phyloP scores from a whole-genome alignment of 2,797 vertebrate species.

The Columba guinea region DNA sequence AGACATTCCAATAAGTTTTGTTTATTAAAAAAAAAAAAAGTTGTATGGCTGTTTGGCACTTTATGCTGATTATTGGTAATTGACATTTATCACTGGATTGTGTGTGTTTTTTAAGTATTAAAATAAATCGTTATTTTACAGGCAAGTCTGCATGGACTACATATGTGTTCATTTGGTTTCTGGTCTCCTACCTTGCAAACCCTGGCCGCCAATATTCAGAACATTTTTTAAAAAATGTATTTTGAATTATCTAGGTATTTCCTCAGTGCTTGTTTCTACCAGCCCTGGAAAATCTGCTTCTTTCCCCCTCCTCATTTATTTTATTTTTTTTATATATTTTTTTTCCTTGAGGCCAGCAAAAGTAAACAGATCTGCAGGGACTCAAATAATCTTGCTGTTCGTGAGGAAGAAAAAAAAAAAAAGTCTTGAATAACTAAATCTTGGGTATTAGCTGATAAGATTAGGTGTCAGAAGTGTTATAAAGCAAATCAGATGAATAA shows the following conservation, averaged over 20 bases:
- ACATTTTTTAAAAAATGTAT: rapidly evolving
- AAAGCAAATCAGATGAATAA: slow-evolving; percentile 66
- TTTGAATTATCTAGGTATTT: background rate
- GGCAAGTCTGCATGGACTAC: slow-evolving; percentile 76
- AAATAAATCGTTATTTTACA: slow-evolving; percentile 96
- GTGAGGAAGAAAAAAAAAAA: background rate
- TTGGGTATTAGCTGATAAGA: slow-evolving; percentile 58
- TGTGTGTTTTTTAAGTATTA: slow-evolving; percentile 85
- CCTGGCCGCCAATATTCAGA: background rate
- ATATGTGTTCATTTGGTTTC: background rate
- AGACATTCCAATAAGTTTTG: slow-evolving; percentile 86
- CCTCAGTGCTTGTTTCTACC: background rate
- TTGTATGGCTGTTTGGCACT: slow-evolving; percentile 96
- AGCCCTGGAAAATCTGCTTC: background rate
- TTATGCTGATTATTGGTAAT: slow-evolving; percentile 96
- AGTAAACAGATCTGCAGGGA: background rate
- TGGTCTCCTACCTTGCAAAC: background rate
- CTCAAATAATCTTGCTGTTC: slow-evolving; percentile 14
- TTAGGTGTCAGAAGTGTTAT: slow-evolving; percentile 61
- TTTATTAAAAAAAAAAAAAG: slow-evolving; percentile 79
- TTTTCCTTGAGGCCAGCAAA: background rate
- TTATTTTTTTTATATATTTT: background rate
- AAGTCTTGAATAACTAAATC: slow-evolving; percentile 5
- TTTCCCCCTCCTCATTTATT: background rate
- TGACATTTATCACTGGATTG: slow-evolving; percentile 99